phyloP scores from a whole-genome alignment of 1,140 invertebrate genomes.

The Dendrolimus kikuchii region DNA sequence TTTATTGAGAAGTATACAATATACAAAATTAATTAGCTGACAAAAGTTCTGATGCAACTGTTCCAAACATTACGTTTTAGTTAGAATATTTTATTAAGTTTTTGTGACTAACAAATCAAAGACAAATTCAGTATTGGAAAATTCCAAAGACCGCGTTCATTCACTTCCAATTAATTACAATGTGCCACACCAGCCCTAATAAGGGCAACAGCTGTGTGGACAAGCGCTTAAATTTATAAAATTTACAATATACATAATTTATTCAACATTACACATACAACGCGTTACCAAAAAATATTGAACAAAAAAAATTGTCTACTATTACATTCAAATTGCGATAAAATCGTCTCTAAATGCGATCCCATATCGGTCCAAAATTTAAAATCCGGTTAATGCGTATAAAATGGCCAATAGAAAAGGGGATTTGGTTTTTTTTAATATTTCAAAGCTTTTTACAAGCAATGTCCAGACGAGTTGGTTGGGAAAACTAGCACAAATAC shows the following conservation, averaged over 20 bases:
- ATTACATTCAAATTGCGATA: conserved; percentile 36
- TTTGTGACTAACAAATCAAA: too few relatives aligned
- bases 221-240: conserved; percentile 55
- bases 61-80: too few relatives aligned
- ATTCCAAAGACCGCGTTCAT: too few relatives aligned
- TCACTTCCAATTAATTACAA: too few relatives aligned
- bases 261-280: conserved; percentile 52
- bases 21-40: too few relatives aligned
- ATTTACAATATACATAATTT: conserved; percentile 37
- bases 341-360: conserved; percentile 39
- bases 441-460: conserved; percentile 48
- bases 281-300: conserved; percentile 10
- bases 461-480: conserved; percentile 54
- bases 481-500: conserved; percentile 67
- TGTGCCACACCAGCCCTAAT: conserved; percentile 6
- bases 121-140: too few relatives aligned
- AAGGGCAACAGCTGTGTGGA: conserved; percentile 25
- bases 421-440: conserved; percentile 39
- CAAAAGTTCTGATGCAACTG: too few relatives aligned
- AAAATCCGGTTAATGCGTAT: conserved; percentile 58
- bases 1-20: too few relatives aligned
- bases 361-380: conserved; percentile 40
- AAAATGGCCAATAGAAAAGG: conserved; percentile 57
- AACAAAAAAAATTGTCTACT: conserved; percentile 46
- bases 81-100: too few relatives aligned